Percentiles rank a stretch among this genome's conserved stretches.
phyloP scores from a whole-genome alignment of 1,140 invertebrate species.

The Zaprionus inermis region DNA sequence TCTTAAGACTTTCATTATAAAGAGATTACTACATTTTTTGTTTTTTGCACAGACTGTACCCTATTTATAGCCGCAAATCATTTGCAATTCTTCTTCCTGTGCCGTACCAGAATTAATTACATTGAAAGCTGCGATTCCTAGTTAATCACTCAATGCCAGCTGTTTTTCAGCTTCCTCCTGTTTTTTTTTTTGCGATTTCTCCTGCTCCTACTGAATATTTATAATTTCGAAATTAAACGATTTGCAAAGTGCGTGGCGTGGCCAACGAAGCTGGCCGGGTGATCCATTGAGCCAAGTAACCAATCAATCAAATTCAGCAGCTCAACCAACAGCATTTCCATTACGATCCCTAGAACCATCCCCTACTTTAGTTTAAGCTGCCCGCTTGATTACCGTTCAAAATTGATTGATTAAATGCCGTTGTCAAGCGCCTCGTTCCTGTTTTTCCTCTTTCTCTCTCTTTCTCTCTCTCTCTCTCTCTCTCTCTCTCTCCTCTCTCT shows the following conservation, averaged over 20 bases:
- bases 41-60: neutral
- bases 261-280: constrained; percentile 32
- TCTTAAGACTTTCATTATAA: neutral
- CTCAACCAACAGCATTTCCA: constrained; percentile 40
- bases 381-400: constrained; percentile 80
- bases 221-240: constrained; percentile 78
- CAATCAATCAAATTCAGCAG: constrained; percentile 74
- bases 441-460: no score
- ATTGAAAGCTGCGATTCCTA: constrained; percentile 59
- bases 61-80: neutral
- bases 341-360: constrained; percentile 51
- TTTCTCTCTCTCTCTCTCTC: no score
- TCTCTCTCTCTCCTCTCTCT: no score
- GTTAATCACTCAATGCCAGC: constrained; percentile 72
- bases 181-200: neutral
- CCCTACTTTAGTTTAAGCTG: constrained; percentile 77
- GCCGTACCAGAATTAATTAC: constrained; percentile 65
- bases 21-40: neutral
- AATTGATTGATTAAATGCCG: constrained; percentile 82
- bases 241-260: constrained; percentile 53
- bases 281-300: constrained; percentile 68
- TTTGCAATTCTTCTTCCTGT: neutral
- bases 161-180: constrained; percentile 44
- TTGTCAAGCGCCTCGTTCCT: constrained; percentile 68
- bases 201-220: constrained; percentile 57